Evolutionary conservation across 2,113 vertebrate species (phyloP), one percentile per base, ranked within the genome.

Genomic region (Megaleporinus macrocephalus): DNA sequence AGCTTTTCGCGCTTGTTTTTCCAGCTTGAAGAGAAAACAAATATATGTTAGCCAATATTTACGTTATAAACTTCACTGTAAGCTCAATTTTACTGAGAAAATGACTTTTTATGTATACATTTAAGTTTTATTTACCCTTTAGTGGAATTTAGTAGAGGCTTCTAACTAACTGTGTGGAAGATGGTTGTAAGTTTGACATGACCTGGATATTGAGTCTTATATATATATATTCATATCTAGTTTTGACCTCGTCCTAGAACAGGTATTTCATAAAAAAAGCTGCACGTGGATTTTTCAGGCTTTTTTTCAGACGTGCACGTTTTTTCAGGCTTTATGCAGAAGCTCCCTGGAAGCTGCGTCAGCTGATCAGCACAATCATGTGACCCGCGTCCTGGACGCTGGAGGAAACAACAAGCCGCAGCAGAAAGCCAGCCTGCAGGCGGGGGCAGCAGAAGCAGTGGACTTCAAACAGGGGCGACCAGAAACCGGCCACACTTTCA

Each of bases 291-390:
- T 9, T 68, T 20, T 20, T 63, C 6, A 79, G 7, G 12, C 27
- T 82, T 76, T 63, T n/a, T n/a, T n/a, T 44, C 41, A 1, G 9
- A 10, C 30, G 27, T 65, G 62, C 62, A 15, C 62, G 2, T 18
- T 16, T 68, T 20, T 20, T 63, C 6, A 79, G 7, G 12, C 27
- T 82, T 76, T 63, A 15, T 70, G 57, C 63, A 66, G n/a, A 80
- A 27, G 16, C 72, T 62, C 61, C 69, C 76, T 30, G 27, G 73
- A 49, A 36, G 71, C 11, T 27, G 73, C 24, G 55, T 82, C 82
- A 84, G 84, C 84, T 86, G 84, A 88, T 76, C 5, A 18, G 1
- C 33, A 26, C 59, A 53, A 29, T 84, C 84, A 88, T 33, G 73
- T 88, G 86, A 86, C 47, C n/a, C 27, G 14, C 22, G 6, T 18